Evolutionary conservation across 37 sponge, comb jelly and placozoan species (phyloP).

Genomic region (Diacarnus erythraeanus): DNA sequence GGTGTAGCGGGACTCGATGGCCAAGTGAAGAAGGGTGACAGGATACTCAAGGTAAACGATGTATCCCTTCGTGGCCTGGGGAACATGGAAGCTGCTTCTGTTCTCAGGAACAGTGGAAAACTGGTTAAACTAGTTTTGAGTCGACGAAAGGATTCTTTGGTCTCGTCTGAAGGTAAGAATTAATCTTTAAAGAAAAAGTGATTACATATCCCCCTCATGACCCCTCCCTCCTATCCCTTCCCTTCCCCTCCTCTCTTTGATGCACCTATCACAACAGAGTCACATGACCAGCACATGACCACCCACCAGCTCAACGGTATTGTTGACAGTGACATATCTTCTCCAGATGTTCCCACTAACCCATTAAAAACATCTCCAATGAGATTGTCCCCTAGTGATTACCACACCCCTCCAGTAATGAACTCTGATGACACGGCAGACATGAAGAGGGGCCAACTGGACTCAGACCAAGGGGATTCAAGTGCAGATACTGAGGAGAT

Average conservation of each 20-base stretch:
- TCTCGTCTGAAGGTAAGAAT: neutral
- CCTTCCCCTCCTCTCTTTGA: neutral
- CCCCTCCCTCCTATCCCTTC: neutral
- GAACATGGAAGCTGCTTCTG: conserved; percentile 74
- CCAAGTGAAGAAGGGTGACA: conserved; percentile 47
- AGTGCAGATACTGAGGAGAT: too few species aligned
- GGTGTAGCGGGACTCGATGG: conserved; percentile 71
- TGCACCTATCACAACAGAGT: neutral
- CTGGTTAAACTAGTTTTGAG: conserved; percentile 52
- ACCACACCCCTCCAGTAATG: too few species aligned
- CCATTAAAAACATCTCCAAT: too few species aligned
- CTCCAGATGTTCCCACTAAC: too few species aligned
- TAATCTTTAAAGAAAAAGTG: neutral
- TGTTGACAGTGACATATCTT: too few species aligned
- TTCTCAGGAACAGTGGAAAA: conserved; percentile 66
- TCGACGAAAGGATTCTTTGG: neutral
- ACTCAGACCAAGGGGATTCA: too few species aligned
- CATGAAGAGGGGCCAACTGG: too few species aligned
- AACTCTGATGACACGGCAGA: too few species aligned
- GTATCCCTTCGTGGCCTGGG: conserved; percentile 52
- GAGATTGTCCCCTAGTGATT: too few species aligned
- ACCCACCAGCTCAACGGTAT: too few species aligned
- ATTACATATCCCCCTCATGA: neutral
- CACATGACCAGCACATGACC: too few species aligned
- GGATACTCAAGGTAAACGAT: conserved; percentile 68